Percentiles rank a stretch among this genome's conserved stretches.
These are phyloP conservation scores for Galago senegalensis DNA, from an alignment of 2,797 vertebrate genomes.

Conservation along the genomic window DNA sequence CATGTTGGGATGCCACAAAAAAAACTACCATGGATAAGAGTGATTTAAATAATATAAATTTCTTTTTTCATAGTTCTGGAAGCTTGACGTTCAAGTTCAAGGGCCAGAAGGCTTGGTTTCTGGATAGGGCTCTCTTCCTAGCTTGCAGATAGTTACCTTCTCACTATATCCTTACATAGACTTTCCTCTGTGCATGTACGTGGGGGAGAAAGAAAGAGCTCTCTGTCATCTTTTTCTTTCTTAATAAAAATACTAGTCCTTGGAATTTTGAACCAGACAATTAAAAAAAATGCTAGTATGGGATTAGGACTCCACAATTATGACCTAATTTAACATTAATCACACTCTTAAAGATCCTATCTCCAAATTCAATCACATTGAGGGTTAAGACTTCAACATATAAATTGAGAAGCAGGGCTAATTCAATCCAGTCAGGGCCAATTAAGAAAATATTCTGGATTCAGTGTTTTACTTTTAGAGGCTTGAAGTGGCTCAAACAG, in stretches of 20 bases:
- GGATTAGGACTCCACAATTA: background rate
- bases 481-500: background rate
- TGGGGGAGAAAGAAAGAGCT: background rate
- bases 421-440: background rate
- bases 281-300: background rate
- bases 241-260: background rate
- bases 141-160: background rate
- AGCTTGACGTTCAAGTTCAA: background rate
- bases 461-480: conserved; percentile 36
- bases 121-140: background rate
- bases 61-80: conserved; percentile 33
- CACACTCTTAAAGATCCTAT: background rate
- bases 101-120: background rate
- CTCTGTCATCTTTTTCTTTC: background rate
- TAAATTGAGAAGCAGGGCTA: background rate
- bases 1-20: background rate
- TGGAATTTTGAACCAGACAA: background rate
- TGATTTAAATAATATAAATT: background rate
- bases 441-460: conserved; percentile 9
- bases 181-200: background rate
- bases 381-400: background rate
- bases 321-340: conserved; percentile 14
- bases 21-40: background rate
- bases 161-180: background rate
- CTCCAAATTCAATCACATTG: background rate